Evolutionary conservation across 2,113 vertebrate genomes (phyloP), one percentile per base, ranked within the genome.

Genomic region (Empidonax traillii): DNA sequence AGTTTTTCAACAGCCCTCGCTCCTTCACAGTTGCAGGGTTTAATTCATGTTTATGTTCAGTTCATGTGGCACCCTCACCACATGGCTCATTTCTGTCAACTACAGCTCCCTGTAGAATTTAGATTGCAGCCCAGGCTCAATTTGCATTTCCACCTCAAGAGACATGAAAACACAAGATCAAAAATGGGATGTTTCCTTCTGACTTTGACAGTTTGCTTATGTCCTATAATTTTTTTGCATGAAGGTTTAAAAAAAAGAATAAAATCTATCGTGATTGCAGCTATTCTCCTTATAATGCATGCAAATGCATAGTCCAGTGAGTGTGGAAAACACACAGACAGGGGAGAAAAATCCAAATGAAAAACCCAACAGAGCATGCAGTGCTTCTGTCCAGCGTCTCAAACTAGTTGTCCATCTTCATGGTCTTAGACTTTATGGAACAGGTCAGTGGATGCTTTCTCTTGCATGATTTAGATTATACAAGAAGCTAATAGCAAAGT

Each of bases 41-140:
- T 95, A 95, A 95, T 95, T 97, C 89, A 94, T 92, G 92, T 94
- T 94, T 93, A 89, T 68, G 74, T 80, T 93, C 86, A 86, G 76
- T 86, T 95, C 80, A 85, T 35, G 56, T 61, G 65, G 62, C 89
- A 63, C 74, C 37, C 56, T 86, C 63, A 69, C 44, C 87, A 92
- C 79, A 56, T 28, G 83, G 81, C 67, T 94, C 83, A 91, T 51
- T 94, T 77, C 83, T 68, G 73, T 85, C 84, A 82, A 22, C 77
- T 72, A 44, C 52, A 62, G 14, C 20, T 92, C 47, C 31, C 73
- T 49, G 58, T 31, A 80, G 86, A 93, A 93, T 74, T 72, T 18
- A 81, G 41, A 84, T 68, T 62, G 66, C 74, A 85, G 16, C 25
- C 56, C 67, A 35, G 53, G 21, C 25, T 92, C 46, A 17, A 41